Percentiles rank a stretch among this genome's conserved stretches.
Conservation (phyloP, 1,140 invertebrate species). For the Nephotettix cincticeps region DNA sequence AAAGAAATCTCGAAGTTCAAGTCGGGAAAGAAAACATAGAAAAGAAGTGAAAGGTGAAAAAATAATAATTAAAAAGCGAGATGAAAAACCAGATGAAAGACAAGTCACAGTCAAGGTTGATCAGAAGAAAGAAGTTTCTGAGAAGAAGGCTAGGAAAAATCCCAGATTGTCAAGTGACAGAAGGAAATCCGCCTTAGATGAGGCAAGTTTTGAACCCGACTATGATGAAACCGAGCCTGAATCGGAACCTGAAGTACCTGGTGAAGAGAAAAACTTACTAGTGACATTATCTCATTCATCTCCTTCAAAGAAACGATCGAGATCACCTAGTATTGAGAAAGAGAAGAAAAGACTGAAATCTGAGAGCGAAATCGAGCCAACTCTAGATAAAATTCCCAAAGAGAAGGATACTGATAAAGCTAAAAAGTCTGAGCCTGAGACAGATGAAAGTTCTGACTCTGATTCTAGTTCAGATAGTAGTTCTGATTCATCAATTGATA, state of each 20-base stretch:
- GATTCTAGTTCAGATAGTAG: constrained; percentile 35
- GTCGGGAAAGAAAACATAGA: constrained; percentile 19
- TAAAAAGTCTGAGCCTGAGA: constrained; percentile 33
- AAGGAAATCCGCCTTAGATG: constrained; percentile 27
- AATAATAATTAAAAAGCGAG: constrained; percentile 6
- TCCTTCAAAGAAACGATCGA: constrained; percentile 28
- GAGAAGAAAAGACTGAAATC: constrained; percentile 32
- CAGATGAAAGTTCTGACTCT: constrained; percentile 38
- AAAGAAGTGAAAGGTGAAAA: constrained; percentile 21
- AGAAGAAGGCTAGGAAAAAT: constrained; percentile 33
- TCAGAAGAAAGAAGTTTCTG: constrained; percentile 23
- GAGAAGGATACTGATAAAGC: constrained; percentile 38
- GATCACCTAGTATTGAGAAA: constrained; percentile 23
- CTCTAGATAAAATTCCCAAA: constrained; percentile 31
- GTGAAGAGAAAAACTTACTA: constrained; percentile 27
- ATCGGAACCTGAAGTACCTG: constrained; percentile 26
- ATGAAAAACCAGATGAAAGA: constrained; percentile 21
- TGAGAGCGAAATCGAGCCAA: constrained; percentile 29
- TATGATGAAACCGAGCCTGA: constrained; percentile 29
- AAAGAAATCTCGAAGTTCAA: constrained; percentile 26
- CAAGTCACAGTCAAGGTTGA: constrained; percentile 19
- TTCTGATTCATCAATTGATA: constrained; percentile 32
- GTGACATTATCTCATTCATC: background rate
- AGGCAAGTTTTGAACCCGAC: constrained; percentile 33
- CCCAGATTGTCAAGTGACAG: constrained; percentile 26